Conservation (phyloP, 35 echinoderm and acorn worm genomes). For the Lytechinus pictus region DNA sequence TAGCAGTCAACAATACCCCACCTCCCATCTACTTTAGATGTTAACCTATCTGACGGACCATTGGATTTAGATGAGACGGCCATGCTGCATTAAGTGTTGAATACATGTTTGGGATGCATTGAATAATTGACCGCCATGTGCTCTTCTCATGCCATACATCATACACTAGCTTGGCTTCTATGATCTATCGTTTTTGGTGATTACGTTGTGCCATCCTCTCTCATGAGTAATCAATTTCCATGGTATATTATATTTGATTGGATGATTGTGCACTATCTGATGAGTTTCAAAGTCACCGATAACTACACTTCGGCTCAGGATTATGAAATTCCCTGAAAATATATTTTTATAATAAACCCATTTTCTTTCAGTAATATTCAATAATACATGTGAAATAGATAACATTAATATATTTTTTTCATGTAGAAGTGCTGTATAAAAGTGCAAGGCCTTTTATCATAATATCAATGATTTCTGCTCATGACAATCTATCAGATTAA, state of each 20-base stretch:
- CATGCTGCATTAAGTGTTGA: not conserved
- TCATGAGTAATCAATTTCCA: not conserved
- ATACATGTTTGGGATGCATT: not conserved
- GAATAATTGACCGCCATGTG: not conserved
- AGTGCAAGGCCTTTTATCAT: too few species aligned
- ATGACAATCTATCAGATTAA: not conserved
- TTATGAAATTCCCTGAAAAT: too few species aligned
- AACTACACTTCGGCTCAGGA: not conserved
- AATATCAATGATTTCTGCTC: too few species aligned
- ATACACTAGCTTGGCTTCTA: not conserved
- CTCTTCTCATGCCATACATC: not conserved
- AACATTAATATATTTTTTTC: too few species aligned
- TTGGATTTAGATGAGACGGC: not conserved
- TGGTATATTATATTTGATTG: not conserved
- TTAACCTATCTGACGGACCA: slow-evolving; percentile 1
- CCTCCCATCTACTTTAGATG: not conserved
- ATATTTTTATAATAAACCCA: too few species aligned
- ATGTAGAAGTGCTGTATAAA: too few species aligned
- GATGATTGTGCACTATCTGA: not conserved
- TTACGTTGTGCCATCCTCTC: not conserved
- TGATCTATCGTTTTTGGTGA: not conserved
- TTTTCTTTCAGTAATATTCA: too few species aligned
- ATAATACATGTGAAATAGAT: too few species aligned
- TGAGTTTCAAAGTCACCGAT: not conserved
- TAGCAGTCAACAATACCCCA: slow-evolving; percentile 8